Evolutionary conservation across 2,888 invertebrate species (phyloP), one percentile per base, ranked within the genome.

Genomic region (Tetragonula carbonaria): DNA sequence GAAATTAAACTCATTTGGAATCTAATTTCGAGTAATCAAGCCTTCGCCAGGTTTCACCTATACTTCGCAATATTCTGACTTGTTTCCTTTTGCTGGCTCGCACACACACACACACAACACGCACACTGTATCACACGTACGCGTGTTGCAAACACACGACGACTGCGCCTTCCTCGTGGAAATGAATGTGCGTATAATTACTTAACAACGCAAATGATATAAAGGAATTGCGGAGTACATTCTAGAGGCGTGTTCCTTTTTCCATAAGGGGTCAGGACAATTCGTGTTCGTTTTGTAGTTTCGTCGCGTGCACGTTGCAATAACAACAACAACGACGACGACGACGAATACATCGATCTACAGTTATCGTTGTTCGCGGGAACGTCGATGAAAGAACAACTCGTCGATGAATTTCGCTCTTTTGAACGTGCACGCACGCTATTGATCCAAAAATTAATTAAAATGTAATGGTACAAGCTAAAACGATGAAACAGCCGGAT

Each of bases 11-110:
- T 89, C 88, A 84, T 83, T 78, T 76, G 80, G 80, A 88, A 88
- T 88, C 88, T 89, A 89, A 89, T 89, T 89, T 71, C 82, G 82
- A 80, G 87, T 90, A 89, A 89, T 89, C 89, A 89, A 82, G 86
- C 63, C 82, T 82, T 90, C 82, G 81, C 87, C 81, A 81, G 84
- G 81, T 84, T 88, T 90, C 85, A 85, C 82, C 79, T 80, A 85
- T 80, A 82, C 80, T 74, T 67, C 53, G 50, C 74, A 78, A 80
- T 77, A 33, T 68, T 66, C 78, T 67, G 78, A 63, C 79, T 81
- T 62, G 38, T 63, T 78, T 68, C 66, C 75, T 21, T 23, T 62
- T 23, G 21, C 33, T 4, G 2, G n/a, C n/a, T 18, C 21, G n/a
- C 33, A 33, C 28, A n/a, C 21, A 38, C 38, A 4, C 63, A 11